Percentiles rank a stretch among this genome's conserved stretches.
These are phyloP conservation scores for Procavia capensis DNA, from an alignment of 2,113 vertebrate genomes.

Conservation along the genomic window DNA sequence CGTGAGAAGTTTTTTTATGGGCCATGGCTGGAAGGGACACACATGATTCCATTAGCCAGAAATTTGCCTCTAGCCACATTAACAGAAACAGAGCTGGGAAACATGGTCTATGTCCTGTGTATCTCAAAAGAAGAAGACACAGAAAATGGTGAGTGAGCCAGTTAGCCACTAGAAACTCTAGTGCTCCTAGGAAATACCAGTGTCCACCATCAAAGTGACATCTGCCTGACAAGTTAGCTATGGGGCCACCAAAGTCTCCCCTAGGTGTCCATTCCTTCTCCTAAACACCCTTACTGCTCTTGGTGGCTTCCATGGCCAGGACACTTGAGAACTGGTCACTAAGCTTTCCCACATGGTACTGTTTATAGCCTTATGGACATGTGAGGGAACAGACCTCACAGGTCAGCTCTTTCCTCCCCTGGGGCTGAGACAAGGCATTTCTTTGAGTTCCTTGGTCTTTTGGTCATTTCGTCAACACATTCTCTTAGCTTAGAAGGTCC, in stretches of 20 bases:
- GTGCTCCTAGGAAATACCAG: neutral
- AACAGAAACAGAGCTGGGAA: neutral
- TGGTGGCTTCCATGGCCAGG: neutral
- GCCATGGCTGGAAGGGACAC: no score
- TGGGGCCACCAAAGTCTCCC: neutral
- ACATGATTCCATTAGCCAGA: neutral
- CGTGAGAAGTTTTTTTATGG: neutral
- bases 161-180: neutral
- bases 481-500: neutral
- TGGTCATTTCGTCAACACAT: neutral
- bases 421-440: neutral
- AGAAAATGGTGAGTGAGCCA: neutral
- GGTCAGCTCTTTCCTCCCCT: neutral
- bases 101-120: fast-evolving
- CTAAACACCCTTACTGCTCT: neutral
- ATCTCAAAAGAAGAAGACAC: neutral
- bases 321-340: fast-evolving
- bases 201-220: neutral
- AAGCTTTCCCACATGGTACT: neutral
- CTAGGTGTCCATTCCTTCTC: neutral
- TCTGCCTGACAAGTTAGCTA: neutral
- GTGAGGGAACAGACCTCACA: neutral
- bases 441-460: neutral
- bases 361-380: neutral
- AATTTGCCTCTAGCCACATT: neutral